Percentiles rank a stretch among this genome's conserved stretches.
Conservation (phyloP, 2,888 invertebrate species). For the Hipparchia semele region DNA sequence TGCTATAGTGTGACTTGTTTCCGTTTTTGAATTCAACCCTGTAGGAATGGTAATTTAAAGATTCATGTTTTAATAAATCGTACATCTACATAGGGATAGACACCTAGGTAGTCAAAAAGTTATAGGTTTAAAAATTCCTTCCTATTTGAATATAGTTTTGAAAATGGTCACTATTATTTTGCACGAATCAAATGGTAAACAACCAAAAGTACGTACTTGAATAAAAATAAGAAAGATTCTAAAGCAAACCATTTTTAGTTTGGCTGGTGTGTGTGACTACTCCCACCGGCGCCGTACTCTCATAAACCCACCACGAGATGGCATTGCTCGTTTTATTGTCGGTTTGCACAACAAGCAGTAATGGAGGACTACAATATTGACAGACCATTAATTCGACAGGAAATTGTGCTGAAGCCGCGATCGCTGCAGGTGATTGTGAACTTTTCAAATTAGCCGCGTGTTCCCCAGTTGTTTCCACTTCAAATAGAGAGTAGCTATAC, state of each 20-base stretch:
- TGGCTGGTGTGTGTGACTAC: constrained; percentile 5
- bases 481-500: constrained; percentile 52
- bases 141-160: neutral
- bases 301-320: constrained; percentile 73
- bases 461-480: constrained; percentile 69
- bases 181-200: neutral
- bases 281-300: constrained; percentile 56
- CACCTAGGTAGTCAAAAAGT: too few relatives aligned
- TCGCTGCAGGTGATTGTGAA: constrained; percentile 78
- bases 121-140: neutral
- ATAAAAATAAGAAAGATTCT: neutral
- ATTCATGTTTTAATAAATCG: too few relatives aligned
- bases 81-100: too few relatives aligned
- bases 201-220: neutral
- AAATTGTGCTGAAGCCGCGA: constrained; percentile 79
- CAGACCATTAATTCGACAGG: constrained; percentile 82
- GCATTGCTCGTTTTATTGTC: constrained; percentile 72
- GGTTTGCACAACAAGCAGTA: constrained; percentile 77
- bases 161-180: neutral
- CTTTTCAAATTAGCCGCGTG: constrained; percentile 81
- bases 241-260: constrained; percentile 13
- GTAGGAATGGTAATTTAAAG: too few relatives aligned
- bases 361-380: constrained; percentile 80
- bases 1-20: too few relatives aligned
- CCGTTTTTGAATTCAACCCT: too few relatives aligned